Percentiles rank a stretch among this genome's conserved stretches.
These are phyloP conservation scores for Mus caroli DNA, from an alignment of 2,797 vertebrate species.

Conservation along the genomic window DNA sequence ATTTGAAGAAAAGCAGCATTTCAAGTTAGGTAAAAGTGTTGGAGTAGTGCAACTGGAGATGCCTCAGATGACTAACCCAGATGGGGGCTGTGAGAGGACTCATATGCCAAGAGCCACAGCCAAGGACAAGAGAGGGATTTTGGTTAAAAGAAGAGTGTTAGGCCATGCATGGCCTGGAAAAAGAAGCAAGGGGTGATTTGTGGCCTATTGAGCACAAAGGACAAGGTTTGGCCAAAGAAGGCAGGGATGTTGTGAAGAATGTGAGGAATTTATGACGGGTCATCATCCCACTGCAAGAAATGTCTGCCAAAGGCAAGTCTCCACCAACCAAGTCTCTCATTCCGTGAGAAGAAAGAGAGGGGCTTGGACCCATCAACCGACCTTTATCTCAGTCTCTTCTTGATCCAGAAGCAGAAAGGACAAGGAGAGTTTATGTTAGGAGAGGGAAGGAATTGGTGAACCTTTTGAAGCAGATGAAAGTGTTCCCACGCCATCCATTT, in stretches of 20 bases:
- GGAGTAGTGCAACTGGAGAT: background rate
- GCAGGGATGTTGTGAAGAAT: slow-evolving; percentile 76
- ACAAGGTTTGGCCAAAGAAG: slow-evolving; percentile 76
- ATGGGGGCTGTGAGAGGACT: slow-evolving; percentile 34
- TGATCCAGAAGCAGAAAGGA: slow-evolving; percentile 9
- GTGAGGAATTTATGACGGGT: slow-evolving; percentile 59
- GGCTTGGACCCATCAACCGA: background rate
- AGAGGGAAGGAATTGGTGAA: slow-evolving; percentile 2
- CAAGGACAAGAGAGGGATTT: slow-evolving; percentile 66
- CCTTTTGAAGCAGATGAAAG: background rate
- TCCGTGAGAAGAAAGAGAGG: background rate
- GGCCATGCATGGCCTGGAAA: slow-evolving; percentile 71
- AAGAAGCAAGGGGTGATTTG: slow-evolving; percentile 72
- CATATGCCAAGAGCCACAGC: slow-evolving; percentile 29
- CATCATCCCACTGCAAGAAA: background rate
- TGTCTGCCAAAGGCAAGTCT: slow-evolving; percentile 56
- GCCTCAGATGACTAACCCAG: slow-evolving; percentile 56
- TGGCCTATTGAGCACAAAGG: slow-evolving; percentile 69
- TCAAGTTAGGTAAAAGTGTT: slow-evolving; percentile 9
- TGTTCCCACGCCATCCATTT: background rate
- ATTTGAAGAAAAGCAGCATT: slow-evolving; percentile 36
- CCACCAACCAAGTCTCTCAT: background rate
- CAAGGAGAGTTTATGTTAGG: background rate
- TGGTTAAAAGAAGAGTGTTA: slow-evolving; percentile 64
- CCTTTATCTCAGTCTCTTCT: slow-evolving; percentile 36